These are phyloP conservation scores for Laspeyria flexula DNA, from an alignment of 2,888 invertebrate genomes.

Conservation along the genomic window DNA sequence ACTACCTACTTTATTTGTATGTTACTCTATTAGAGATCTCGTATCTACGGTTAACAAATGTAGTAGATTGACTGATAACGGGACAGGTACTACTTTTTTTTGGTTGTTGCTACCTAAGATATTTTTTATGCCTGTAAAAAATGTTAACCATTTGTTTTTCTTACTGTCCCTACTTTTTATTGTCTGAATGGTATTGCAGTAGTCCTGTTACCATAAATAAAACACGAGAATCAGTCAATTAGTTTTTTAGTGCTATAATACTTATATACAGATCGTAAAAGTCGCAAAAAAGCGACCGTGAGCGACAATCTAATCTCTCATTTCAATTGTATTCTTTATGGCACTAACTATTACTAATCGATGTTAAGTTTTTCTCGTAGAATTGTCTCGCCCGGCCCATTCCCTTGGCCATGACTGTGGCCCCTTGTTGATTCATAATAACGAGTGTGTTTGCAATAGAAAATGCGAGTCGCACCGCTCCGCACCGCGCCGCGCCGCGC, in stretches of 20 bases:
- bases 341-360: background rate
- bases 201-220: conserved; percentile 16
- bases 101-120: background rate
- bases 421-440: conserved; percentile 10
- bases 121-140: background rate
- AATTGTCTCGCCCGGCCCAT: conserved; percentile 2
- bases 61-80: background rate
- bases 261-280: background rate
- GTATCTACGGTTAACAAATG: background rate
- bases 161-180: conserved; percentile 12
- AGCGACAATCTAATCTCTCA: conserved; percentile 31
- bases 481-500: background rate
- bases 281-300: background rate
- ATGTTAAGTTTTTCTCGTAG: background rate
- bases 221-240: conserved; percentile 24
- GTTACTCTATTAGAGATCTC: no score
- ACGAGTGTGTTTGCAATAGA: background rate
- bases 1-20: no score
- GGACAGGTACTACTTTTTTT: background rate
- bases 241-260: conserved; percentile 15
- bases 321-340: conserved; percentile 6
- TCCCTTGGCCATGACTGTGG: conserved; percentile 29
- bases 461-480: background rate
- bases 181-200: conserved; percentile 8
- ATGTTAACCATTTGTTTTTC: conserved; percentile 22